These are phyloP conservation scores for Holacanthella duospinosa DNA, from an alignment of 2,888 invertebrate genomes.

Conservation along the genomic window DNA sequence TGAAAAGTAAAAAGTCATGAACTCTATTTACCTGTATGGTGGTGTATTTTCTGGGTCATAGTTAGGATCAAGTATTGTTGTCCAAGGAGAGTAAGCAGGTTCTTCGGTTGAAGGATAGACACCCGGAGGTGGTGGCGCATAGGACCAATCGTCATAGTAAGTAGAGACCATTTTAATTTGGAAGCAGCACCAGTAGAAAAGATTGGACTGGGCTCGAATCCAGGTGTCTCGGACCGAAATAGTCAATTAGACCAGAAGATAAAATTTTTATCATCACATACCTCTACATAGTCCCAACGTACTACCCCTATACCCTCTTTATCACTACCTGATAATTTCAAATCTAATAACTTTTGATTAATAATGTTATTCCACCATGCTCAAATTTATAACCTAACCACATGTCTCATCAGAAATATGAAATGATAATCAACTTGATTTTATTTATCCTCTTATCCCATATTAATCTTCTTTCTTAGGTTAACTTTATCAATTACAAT, in stretches of 20 bases:
- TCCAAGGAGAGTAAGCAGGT: background rate
- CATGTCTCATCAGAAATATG: no score
- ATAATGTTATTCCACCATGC: no score
- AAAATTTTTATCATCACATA: background rate
- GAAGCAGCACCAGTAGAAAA: background rate
- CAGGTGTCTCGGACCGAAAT: background rate
- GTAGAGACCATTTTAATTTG: background rate
- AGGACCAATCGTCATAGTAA: slow-evolving; percentile 1
- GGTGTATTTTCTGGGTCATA: background rate
- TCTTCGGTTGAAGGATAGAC: background rate
- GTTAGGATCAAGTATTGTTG: background rate
- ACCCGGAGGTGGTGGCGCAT: background rate
- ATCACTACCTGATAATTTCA: background rate
- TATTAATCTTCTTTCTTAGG: no score
- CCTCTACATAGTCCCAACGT: background rate
- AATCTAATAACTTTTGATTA: no score
- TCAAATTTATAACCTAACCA: no score
- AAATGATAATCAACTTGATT: no score
- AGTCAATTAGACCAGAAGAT: background rate
- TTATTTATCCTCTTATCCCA: no score
- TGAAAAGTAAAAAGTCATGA: no score
- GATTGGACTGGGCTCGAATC: background rate
- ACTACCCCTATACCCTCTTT: no score
- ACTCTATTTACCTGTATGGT: no score
- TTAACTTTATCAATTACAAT: no score